Evolutionary conservation across 2,113 vertebrate genomes (phyloP), one percentile per base, ranked within the genome.

Genomic region (Erythrolamprus reginae): DNA sequence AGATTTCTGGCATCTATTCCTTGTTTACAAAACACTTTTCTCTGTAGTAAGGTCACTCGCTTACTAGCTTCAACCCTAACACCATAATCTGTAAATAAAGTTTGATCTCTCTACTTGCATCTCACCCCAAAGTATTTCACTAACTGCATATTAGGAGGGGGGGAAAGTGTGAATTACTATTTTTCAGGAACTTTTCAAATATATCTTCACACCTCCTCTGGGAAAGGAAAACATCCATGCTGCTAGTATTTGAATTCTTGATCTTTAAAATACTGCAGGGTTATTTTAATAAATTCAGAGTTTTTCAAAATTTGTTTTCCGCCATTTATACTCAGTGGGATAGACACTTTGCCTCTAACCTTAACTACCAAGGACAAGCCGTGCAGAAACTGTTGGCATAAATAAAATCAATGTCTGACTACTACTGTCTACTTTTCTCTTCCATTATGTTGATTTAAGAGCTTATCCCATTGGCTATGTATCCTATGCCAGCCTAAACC

Each of bases 61-160:
- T 77, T 21, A 77, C 33, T 17, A 42, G 33, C 17, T 77, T 42
- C 70, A 77, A 77, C 7, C 33, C 70, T 42, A 42, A 42, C 33
- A 77, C 17, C 17, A 77, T 42, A 9, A 17, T 42, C 21, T 21
- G 70, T 77, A 77, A 93, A 90, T 15, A 7, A 83, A 10, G 45
- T 51, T 48, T 53, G 51, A 55, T 53, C 33, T 85, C 33, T 19
- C 48, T 65, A 48, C 38, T n/a, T 65, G 61, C 19, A 85, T n/a
- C n/a, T 51, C 58, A 91, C 17, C 70, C 85, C 88, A 90, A 93
- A 56, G 47, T 12, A 93, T 9, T 12, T 50, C 53, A 50, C 23
- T 17, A 90, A 4, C 88, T 5, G 53, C 47, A 88, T 56, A 10
- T 4, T 84, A 58, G 84, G 42, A 17, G 61, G 26, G 24, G 51